Percentiles rank a stretch among this genome's conserved stretches.
Conservation (phyloP, 2,113 vertebrate genomes). For the Perca fluviatilis region DNA sequence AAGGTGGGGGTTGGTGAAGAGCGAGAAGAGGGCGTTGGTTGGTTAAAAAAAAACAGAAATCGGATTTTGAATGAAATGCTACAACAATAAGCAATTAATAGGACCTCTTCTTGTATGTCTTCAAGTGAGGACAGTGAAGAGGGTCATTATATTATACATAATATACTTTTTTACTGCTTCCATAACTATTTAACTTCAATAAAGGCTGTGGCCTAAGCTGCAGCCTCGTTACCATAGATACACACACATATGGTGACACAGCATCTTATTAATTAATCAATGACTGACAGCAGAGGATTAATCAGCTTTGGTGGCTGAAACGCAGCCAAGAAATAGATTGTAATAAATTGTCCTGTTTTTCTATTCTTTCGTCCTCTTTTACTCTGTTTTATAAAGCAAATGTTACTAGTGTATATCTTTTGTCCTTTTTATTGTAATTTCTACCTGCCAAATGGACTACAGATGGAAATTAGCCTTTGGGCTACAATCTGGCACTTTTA, state of each 20-base stretch:
- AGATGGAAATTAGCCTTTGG: too few relatives aligned
- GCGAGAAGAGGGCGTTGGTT: neutral
- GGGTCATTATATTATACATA: neutral
- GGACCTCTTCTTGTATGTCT: neutral
- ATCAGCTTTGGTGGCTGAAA: constrained; percentile 68
- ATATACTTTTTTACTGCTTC: too few relatives aligned
- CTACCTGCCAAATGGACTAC: too few relatives aligned
- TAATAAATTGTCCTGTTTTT: neutral
- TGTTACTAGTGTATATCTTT: too few relatives aligned
- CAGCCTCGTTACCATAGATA: constrained; percentile 58
- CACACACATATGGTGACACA: constrained; percentile 76
- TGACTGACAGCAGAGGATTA: constrained; percentile 80
- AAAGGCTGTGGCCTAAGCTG: neutral
- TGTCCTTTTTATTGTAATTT: too few relatives aligned
- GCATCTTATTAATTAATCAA: constrained; percentile 83
- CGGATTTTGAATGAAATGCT: neutral
- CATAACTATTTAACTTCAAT: constrained; percentile 7
- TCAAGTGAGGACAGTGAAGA: neutral
- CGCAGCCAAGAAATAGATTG: constrained; percentile 45
- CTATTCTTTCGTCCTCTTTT: too few relatives aligned
- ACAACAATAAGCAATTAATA: neutral
- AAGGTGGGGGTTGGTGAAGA: constrained; percentile 33
- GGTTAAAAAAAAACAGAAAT: constrained; percentile 9
- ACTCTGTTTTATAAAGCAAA: too few relatives aligned
- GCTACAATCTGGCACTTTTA: too few relatives aligned